Percentiles rank a stretch among this genome's conserved stretches.
Conservation (phyloP, 2,113 vertebrate species). For the Globicephala melas region DNA sequence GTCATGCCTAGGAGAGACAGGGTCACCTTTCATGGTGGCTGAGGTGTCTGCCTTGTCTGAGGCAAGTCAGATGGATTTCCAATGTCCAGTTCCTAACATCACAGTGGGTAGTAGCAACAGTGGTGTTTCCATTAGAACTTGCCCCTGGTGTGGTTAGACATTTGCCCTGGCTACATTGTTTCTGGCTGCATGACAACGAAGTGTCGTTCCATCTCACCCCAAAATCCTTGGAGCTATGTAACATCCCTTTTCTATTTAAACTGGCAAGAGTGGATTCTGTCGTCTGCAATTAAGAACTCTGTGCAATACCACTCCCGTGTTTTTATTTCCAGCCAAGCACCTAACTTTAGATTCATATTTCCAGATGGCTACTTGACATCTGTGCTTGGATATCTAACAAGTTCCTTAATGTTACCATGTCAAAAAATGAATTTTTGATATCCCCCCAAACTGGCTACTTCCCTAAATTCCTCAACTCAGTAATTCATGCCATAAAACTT, state of each 20-base stretch:
- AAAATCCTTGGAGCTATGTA: constrained; percentile 8
- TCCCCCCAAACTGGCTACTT: background rate
- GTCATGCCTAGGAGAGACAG: background rate
- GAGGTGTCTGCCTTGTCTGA: background rate
- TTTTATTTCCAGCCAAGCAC: background rate
- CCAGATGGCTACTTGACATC: background rate
- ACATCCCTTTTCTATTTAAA: background rate
- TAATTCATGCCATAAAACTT: background rate
- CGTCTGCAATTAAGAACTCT: background rate
- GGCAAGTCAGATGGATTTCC: background rate
- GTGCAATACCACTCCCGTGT: background rate
- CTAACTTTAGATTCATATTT: constrained; percentile 15
- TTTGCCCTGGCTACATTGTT: background rate
- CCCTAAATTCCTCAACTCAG: background rate
- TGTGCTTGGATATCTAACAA: background rate
- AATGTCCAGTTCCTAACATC: background rate
- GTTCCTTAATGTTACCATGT: background rate
- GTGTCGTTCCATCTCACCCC: background rate
- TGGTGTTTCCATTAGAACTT: background rate
- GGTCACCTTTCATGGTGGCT: background rate
- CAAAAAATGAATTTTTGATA: background rate
- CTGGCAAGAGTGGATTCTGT: background rate
- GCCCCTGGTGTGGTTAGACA: background rate
- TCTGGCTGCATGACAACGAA: background rate
- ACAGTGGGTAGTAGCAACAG: background rate